These are phyloP conservation scores for Scaptomyza polygonia DNA, from an alignment of 2,888 invertebrate species.

Conservation along the genomic window DNA sequence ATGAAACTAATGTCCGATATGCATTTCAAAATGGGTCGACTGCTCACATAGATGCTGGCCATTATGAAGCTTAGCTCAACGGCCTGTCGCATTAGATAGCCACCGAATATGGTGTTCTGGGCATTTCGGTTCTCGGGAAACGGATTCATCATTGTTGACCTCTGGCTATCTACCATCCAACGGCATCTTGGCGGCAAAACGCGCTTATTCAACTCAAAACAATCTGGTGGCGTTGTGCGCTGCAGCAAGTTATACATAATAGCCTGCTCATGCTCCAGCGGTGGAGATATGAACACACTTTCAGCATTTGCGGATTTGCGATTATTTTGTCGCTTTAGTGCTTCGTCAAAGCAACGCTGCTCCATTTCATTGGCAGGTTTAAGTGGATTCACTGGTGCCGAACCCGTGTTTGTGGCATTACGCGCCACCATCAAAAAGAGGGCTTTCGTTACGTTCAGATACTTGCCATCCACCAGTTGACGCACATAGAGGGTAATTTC, in stretches of 20 bases:
- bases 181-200: constrained; percentile 86
- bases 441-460: constrained; percentile 86
- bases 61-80: constrained; percentile 89
- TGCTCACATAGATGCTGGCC: constrained; percentile 86
- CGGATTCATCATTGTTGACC: constrained; percentile 87
- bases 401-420: constrained; percentile 86
- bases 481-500: constrained; percentile 90
- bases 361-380: constrained; percentile 87
- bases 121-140: constrained; percentile 89
- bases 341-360: constrained; percentile 86
- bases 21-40: constrained; percentile 86
- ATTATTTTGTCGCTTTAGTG: constrained; percentile 85
- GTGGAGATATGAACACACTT: constrained; percentile 87
- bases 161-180: constrained; percentile 87
- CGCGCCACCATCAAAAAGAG: constrained; percentile 90
- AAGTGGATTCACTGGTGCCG: constrained; percentile 87
- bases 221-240: constrained; percentile 86
- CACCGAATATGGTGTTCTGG: constrained; percentile 91
- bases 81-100: constrained; percentile 91
- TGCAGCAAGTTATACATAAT: constrained; percentile 89
- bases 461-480: constrained; percentile 83
- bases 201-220: constrained; percentile 85
- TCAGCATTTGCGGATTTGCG: constrained; percentile 85
- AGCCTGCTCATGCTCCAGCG: constrained; percentile 87
- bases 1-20: constrained; percentile 90